Percentiles rank a stretch among this genome's conserved stretches.
Conservation (phyloP, 2,797 vertebrate genomes). For the Rhinophrynus dorsalis region DNA sequence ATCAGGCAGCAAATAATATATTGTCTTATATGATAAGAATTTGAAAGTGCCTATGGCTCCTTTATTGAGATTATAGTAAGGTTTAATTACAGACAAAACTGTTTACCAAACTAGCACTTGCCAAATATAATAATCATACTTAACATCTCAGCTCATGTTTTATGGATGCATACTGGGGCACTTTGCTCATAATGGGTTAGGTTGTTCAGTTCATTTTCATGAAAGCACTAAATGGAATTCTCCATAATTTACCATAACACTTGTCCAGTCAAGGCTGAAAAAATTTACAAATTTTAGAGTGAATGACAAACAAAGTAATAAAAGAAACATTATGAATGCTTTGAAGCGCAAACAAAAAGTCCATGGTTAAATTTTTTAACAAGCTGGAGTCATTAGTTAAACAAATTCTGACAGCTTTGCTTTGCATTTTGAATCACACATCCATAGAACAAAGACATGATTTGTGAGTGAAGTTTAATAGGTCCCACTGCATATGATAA, state of each 20-base stretch:
- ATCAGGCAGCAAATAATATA: too few relatives aligned
- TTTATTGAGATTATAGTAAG: constrained; percentile 1
- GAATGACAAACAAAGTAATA: constrained; percentile 59
- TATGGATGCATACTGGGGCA: constrained; percentile 32
- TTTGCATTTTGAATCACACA: constrained; percentile 63
- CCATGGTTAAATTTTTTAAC: constrained; percentile 68
- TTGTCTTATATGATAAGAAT: too few relatives aligned
- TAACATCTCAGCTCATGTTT: constrained; percentile 23
- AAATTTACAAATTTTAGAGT: constrained; percentile 23
- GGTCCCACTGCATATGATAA: constrained; percentile 65
- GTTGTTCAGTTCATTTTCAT: constrained; percentile 28
- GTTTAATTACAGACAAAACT: constrained; percentile 28
- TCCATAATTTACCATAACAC: constrained; percentile 47
- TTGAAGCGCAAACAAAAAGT: constrained; percentile 65
- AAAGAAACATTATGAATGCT: constrained; percentile 55
- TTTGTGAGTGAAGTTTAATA: constrained; percentile 61
- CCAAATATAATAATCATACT: constrained; percentile 42
- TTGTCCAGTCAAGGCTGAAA: constrained; percentile 30
- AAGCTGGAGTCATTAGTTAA: constrained; percentile 68
- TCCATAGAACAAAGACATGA: constrained; percentile 63
- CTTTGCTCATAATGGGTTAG: constrained; percentile 35
- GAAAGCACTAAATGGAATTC: constrained; percentile 32
- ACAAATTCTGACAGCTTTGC: constrained; percentile 64
- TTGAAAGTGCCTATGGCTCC: too few relatives aligned
- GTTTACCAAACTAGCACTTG: constrained; percentile 34